Conservation (phyloP, 2,797 vertebrate genomes). For the Coracias cyanogaster region DNA sequence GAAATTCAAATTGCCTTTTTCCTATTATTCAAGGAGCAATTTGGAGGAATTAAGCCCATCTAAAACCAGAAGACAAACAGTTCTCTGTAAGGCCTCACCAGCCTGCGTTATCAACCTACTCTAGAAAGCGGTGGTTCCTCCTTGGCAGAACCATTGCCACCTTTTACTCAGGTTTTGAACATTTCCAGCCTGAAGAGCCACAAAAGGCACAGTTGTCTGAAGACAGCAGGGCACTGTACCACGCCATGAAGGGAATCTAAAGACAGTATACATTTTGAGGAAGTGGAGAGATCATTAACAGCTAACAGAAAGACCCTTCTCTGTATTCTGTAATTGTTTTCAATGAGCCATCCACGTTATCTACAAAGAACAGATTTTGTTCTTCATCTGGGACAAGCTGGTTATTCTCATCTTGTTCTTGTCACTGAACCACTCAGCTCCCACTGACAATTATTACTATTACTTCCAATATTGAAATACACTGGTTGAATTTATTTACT, state of each 20-base stretch:
- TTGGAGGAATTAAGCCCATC: conserved; percentile 83
- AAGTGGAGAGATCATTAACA: not conserved
- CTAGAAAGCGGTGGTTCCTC: conserved; percentile 30
- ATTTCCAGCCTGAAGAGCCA: not conserved
- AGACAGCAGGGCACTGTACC: not conserved
- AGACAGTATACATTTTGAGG: not conserved
- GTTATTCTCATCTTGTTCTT: conserved; percentile 52
- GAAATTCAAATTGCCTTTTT: conserved; percentile 85
- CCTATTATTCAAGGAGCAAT: conserved; percentile 87
- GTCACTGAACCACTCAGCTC: conserved; percentile 42
- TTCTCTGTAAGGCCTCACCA: conserved; percentile 79
- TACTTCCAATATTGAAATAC: conserved; percentile 27
- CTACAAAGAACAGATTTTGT: conserved; percentile 5
- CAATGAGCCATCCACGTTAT: conserved; percentile 3
- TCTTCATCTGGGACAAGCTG: conserved; percentile 34
- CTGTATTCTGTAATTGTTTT: not conserved
- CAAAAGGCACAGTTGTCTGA: not conserved
- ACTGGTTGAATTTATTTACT: not conserved
- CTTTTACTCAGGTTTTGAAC: conserved; percentile 8
- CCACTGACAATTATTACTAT: not conserved
- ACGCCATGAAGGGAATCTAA: not conserved
- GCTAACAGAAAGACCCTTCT: not conserved
- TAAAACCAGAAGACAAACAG: conserved; percentile 83
- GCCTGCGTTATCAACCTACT: conserved; percentile 78
- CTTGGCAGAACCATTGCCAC: conserved; percentile 4